A percentile compares a stretch with the other conserved stretches of the same genome.
Conservation (phyloP, 92 coral and sea anemone genomes). For the Zoanthus gigantus region DNA sequence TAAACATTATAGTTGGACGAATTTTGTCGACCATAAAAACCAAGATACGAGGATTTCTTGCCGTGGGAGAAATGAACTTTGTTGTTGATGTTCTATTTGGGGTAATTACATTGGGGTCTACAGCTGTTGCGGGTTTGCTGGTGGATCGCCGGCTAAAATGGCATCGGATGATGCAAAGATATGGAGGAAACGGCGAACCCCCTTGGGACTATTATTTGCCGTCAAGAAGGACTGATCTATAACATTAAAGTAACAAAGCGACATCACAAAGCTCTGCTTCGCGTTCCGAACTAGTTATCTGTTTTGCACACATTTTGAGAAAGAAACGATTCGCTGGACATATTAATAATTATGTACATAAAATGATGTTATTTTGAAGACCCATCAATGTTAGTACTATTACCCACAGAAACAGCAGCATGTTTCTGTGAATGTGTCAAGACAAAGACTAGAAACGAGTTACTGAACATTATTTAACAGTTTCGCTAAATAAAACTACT, state of each 20-base stretch:
- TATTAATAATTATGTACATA: no score
- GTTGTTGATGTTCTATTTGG: slow-evolving; percentile 65
- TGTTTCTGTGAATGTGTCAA: no score
- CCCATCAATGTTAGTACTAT: no score
- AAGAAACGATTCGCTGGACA: background rate
- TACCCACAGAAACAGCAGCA: no score
- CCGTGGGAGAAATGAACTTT: slow-evolving; percentile 61
- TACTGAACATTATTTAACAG: no score
- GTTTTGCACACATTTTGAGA: no score
- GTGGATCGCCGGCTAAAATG: slow-evolving; percentile 64
- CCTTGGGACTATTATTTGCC: slow-evolving; percentile 40
- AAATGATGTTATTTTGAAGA: no score
- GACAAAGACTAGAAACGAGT: no score
- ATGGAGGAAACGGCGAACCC: slow-evolving; percentile 55
- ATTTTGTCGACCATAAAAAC: slow-evolving; percentile 6
- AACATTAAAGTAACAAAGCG: background rate
- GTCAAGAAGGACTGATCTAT: slow-evolving; percentile 28
- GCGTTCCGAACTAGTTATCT: no score
- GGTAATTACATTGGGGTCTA: slow-evolving; percentile 50
- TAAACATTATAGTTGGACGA: slow-evolving; percentile 56
- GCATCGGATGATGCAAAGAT: slow-evolving; percentile 55
- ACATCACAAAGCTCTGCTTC: background rate
- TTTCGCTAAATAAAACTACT: no score
- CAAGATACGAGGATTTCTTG: slow-evolving; percentile 23
- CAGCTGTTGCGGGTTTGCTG: slow-evolving; percentile 57